Evolutionary conservation across 2,113 vertebrate species (phyloP).

Genomic region (Panthera uncia): DNA sequence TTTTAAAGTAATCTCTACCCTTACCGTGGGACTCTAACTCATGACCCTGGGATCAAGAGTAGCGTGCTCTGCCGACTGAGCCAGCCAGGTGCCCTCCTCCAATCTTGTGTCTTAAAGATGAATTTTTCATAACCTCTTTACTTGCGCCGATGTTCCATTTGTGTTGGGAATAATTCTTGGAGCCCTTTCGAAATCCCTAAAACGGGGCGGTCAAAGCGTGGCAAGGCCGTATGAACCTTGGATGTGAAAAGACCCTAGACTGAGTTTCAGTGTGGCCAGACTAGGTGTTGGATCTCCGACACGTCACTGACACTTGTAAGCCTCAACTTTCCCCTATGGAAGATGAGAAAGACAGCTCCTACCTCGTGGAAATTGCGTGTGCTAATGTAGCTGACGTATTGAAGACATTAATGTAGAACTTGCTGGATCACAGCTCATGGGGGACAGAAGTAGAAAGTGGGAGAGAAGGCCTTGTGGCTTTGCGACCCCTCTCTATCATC

Average conservation of each 20-base stretch:
- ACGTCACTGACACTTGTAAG: neutral
- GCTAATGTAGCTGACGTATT: accelerated
- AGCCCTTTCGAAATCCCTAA: neutral
- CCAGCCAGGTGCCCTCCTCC: neutral
- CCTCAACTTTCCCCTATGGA: neutral
- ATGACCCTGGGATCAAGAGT: neutral
- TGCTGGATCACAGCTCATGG: accelerated
- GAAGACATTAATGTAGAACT: neutral
- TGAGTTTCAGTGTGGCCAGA: neutral
- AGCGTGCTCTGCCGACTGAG: neutral
- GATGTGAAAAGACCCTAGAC: neutral
- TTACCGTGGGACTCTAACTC: neutral
- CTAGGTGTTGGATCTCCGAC: neutral
- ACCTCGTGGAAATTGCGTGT: neutral
- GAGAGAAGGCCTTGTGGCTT: neutral
- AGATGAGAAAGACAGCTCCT: neutral
- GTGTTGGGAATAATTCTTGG: neutral
- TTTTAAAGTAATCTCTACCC: neutral
- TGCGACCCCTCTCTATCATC: no score
- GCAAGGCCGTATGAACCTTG: neutral
- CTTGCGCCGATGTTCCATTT: neutral
- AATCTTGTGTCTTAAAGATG: neutral
- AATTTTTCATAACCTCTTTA: neutral
- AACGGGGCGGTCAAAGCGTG: neutral
- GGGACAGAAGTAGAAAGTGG: neutral